phyloP scores from a whole-genome alignment of 2,797 vertebrate genomes.

The Liparis tanakae region DNA sequence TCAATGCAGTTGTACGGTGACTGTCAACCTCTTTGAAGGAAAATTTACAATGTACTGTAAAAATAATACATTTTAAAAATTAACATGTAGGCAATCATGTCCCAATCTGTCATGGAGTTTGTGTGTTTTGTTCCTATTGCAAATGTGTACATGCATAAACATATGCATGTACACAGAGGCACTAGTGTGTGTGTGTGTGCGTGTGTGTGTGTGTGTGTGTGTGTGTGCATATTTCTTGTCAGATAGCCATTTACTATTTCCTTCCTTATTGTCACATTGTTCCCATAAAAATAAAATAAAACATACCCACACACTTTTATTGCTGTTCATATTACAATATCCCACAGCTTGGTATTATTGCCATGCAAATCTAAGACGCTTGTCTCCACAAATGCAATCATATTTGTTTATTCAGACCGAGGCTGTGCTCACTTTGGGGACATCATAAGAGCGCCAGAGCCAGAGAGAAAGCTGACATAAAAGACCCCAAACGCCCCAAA shows the following conservation, averaged over 20 bases:
- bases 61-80: no score
- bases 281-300: not conserved
- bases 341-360: slow-evolving; percentile 63
- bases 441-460: slow-evolving; percentile 13
- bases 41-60: not conserved
- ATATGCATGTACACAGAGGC: not conserved
- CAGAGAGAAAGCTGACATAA: slow-evolving; percentile 37
- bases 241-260: slow-evolving; percentile 19
- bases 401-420: slow-evolving; percentile 62
- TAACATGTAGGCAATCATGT: not conserved
- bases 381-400: slow-evolving; percentile 56
- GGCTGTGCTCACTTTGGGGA: slow-evolving; percentile 46
- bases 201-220: no score
- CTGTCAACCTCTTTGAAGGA: no score
- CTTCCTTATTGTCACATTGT: slow-evolving; percentile 15
- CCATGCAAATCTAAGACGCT: slow-evolving; percentile 55
- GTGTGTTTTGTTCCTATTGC: not conserved
- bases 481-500: slow-evolving; percentile 72
- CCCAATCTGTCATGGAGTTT: not conserved
- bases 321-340: slow-evolving; percentile 60
- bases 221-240: slow-evolving; percentile 5
- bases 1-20: not conserved
- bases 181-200: not conserved
- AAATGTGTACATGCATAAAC: not conserved
- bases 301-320: slow-evolving; percentile 34